Conservation (phyloP, 2,888 invertebrate species). For the Girardia tigrina region DNA sequence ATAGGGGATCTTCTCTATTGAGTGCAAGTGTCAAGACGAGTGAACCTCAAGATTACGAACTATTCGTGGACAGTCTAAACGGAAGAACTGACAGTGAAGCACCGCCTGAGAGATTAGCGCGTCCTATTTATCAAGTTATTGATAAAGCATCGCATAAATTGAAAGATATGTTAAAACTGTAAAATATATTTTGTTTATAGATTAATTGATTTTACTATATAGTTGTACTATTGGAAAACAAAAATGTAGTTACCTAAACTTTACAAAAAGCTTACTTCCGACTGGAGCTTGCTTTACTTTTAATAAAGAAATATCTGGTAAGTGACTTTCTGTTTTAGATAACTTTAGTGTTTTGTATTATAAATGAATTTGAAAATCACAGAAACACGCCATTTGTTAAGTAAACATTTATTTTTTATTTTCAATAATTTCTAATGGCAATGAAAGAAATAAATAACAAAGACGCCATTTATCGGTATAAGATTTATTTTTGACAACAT, state of each 20-base stretch:
- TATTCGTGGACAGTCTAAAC: neutral
- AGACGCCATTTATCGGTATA: too few species aligned
- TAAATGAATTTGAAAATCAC: too few species aligned
- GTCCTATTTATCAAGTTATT: slow-evolving; percentile 17
- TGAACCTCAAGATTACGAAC: slow-evolving; percentile 25
- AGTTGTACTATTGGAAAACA: slow-evolving; percentile 24
- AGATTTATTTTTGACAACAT: too few species aligned
- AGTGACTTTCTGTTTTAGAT: neutral
- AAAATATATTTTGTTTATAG: neutral
- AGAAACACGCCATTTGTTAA: too few species aligned
- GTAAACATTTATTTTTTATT: too few species aligned
- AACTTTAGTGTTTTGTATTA: neutral
- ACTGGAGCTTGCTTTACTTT: slow-evolving; percentile 29
- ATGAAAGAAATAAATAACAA: too few species aligned
- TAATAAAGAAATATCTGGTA: slow-evolving; percentile 14
- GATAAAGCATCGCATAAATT: slow-evolving; percentile 19
- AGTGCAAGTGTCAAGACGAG: neutral
- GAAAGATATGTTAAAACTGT: slow-evolving; percentile 26
- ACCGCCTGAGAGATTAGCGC: neutral
- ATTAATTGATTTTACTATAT: neutral
- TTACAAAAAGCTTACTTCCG: slow-evolving; percentile 28
- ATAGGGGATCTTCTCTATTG: neutral
- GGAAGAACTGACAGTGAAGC: slow-evolving; percentile 4
- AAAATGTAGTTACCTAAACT: slow-evolving; percentile 23
- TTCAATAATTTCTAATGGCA: too few species aligned